Evolutionary conservation across 2,797 vertebrate genomes (phyloP).

Genomic region (Hapalemur alaotrensis): DNA sequence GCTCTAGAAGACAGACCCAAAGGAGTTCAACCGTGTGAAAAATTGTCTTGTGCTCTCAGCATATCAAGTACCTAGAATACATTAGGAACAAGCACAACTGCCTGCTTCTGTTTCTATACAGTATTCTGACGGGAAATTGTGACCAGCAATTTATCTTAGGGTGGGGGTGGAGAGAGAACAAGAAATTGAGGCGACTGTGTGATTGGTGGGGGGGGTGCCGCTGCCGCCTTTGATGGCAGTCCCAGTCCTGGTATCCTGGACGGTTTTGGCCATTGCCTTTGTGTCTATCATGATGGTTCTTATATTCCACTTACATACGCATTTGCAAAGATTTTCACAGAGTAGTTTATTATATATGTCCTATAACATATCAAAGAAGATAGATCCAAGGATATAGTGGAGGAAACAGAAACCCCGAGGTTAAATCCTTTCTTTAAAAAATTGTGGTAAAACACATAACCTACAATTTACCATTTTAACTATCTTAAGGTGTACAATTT

Average conservation of each 20-base stretch:
- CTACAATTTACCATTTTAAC: not conserved
- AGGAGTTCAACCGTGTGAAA: slow-evolving; percentile 9
- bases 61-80: not conserved
- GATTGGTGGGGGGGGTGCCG: rapidly evolving
- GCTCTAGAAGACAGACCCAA: not conserved
- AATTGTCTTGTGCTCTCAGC: not conserved
- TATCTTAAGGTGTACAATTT: not conserved
- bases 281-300: not conserved
- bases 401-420: not conserved
- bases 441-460: not conserved
- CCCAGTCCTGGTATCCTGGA: not conserved
- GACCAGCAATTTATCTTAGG: not conserved
- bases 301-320: not conserved
- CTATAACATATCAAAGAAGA: not conserved
- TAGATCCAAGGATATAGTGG: not conserved
- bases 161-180: not conserved
- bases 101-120: not conserved
- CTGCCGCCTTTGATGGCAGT: not conserved
- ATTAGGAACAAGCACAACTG: not conserved
- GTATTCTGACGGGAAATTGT: not conserved
- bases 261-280: not conserved
- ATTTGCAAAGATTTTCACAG: not conserved
- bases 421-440: not conserved
- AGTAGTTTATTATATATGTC: not conserved
- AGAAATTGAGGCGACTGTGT: not conserved